Evolutionary conservation across 2,797 vertebrate species (phyloP).

Genomic region (Psittacula derbiana): DNA sequence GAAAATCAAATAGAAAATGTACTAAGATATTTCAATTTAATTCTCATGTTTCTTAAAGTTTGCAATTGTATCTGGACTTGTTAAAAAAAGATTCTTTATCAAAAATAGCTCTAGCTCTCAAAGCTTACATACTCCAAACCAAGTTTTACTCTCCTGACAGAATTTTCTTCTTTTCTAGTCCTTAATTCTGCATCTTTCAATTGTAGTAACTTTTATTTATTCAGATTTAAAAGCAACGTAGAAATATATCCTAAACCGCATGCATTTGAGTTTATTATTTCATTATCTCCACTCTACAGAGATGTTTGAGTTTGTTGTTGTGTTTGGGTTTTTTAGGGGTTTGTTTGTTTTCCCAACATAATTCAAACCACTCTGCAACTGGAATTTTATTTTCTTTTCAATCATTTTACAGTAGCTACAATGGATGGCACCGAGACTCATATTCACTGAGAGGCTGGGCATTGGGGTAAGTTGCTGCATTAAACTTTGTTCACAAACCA

Average conservation of each 20-base stretch:
- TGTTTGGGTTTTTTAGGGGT: neutral
- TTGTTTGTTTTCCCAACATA: neutral
- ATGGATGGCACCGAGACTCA: constrained; percentile 91
- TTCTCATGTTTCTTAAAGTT: neutral
- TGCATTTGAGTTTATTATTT: neutral
- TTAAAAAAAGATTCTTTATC: neutral
- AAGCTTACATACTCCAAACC: neutral
- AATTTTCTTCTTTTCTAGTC: neutral
- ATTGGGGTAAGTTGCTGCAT: constrained; percentile 82
- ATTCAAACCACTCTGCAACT: neutral
- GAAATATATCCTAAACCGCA: neutral
- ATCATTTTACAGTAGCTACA: constrained; percentile 82
- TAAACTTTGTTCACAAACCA: neutral
- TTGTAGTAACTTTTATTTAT: neutral
- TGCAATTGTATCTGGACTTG: neutral
- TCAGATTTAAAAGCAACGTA: neutral
- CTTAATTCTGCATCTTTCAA: neutral
- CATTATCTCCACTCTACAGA: neutral
- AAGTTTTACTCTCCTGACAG: neutral
- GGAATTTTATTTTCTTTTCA: neutral
- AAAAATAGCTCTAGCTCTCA: neutral
- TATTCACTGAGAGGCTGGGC: constrained; percentile 90
- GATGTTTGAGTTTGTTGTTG: neutral
- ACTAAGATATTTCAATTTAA: neutral
- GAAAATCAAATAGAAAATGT: neutral